A percentile compares a stretch with the other conserved stretches of the same genome.
Conservation (phyloP, 2,888 invertebrate species). For the Diogma glabrata region DNA sequence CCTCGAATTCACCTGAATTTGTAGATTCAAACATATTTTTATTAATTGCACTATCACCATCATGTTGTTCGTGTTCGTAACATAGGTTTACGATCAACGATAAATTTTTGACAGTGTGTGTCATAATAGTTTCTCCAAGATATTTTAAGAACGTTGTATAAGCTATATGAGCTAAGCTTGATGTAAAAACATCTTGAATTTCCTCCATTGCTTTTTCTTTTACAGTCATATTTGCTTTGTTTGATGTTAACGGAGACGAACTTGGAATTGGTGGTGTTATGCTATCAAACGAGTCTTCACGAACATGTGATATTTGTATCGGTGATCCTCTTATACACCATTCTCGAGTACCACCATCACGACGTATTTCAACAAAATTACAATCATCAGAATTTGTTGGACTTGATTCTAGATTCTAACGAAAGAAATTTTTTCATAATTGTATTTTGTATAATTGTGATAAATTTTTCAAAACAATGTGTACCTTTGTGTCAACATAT, state of each 20-base stretch:
- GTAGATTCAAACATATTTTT: constrained; percentile 29
- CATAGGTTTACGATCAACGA: constrained; percentile 67
- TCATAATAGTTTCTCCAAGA: constrained; percentile 58
- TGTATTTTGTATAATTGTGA: neutral
- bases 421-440: neutral
- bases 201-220: constrained; percentile 45
- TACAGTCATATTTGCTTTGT: neutral
- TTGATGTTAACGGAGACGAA: neutral
- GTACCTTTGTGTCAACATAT: neutral
- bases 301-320: constrained; percentile 34
- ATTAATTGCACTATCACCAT: constrained; percentile 13
- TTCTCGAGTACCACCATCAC: constrained; percentile 48
- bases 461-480: neutral
- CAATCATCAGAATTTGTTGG: constrained; percentile 25
- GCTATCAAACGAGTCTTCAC: constrained; percentile 43
- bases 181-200: constrained; percentile 68
- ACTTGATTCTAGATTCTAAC: constrained; percentile 6
- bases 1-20: constrained; percentile 19
- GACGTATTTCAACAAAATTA: constrained; percentile 44
- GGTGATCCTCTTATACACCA: constrained; percentile 46
- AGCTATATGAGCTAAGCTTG: constrained; percentile 71
- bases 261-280: constrained; percentile 42
- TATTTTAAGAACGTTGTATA: constrained; percentile 66
- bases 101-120: constrained; percentile 62
- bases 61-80: constrained; percentile 53